These are phyloP conservation scores for Drosophila hydei DNA, from an alignment of 1,140 invertebrate species.

Conservation along the genomic window DNA sequence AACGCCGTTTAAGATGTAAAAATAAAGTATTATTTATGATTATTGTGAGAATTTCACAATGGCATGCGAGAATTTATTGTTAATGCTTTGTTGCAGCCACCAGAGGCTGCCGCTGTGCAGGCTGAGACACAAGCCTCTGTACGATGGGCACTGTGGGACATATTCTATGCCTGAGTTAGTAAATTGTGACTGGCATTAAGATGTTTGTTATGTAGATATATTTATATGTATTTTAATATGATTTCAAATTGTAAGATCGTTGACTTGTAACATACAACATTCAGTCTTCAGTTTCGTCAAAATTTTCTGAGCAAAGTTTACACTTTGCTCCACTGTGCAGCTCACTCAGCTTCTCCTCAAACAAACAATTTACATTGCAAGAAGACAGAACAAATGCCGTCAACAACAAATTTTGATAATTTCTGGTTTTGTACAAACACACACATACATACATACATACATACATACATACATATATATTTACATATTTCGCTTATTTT, in stretches of 20 bases:
- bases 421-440: constrained; percentile 5
- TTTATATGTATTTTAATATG: too few relatives aligned
- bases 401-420: constrained; percentile 37
- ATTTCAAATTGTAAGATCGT: too few relatives aligned
- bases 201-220: too few relatives aligned
- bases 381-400: constrained; percentile 7
- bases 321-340: constrained; percentile 13
- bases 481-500: constrained; percentile 4
- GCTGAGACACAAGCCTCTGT: constrained; percentile 25
- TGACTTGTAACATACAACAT: too few relatives aligned
- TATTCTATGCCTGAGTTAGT: too few relatives aligned
- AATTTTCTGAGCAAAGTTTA: not conserved
- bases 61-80: constrained; percentile 83
- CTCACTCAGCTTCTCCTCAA: not conserved
- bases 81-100: constrained; percentile 60
- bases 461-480: not conserved
- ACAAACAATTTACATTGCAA: not conserved
- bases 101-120: constrained; percentile 1
- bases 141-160: constrained; percentile 13
- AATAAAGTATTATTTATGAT: constrained; percentile 83
- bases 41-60: constrained; percentile 83
- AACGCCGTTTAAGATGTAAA: constrained; percentile 73
- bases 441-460: not conserved
- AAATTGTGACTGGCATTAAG: too few relatives aligned
- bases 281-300: too few relatives aligned